These are phyloP conservation scores for Coenobita brevimanus DNA, from an alignment of 1,140 invertebrate species.

Conservation along the genomic window DNA sequence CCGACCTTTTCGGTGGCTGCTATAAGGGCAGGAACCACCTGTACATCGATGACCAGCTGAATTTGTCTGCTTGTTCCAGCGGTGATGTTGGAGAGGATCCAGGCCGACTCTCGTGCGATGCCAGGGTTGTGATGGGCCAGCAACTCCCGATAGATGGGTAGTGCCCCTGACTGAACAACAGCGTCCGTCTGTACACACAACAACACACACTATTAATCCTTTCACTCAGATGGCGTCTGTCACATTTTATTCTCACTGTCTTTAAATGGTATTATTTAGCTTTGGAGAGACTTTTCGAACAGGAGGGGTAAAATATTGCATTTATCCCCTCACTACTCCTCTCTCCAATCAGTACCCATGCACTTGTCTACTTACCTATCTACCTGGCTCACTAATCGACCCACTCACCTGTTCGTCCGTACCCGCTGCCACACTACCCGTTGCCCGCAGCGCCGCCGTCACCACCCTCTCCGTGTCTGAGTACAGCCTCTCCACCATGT, in stretches of 20 bases:
- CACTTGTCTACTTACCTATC: too few species aligned
- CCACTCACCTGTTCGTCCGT: constrained; percentile 16
- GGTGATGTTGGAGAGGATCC: constrained; percentile 87
- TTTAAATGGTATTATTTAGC: too few species aligned
- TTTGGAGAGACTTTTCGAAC: too few species aligned
- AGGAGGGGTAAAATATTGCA: too few species aligned
- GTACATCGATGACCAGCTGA: constrained; percentile 82
- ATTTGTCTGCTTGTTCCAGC: constrained; percentile 85
- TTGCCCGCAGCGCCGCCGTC: constrained; percentile 33
- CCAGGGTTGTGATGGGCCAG: constrained; percentile 84
- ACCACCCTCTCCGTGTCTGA: constrained; percentile 78
- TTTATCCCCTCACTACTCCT: too few species aligned
- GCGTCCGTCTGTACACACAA: constrained; percentile 93
- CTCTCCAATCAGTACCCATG: too few species aligned
- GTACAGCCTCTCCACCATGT: constrained; percentile 84
- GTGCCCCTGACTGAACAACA: constrained; percentile 87
- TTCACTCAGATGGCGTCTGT: too few species aligned
- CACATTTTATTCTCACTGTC: too few species aligned
- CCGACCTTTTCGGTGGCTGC: constrained; percentile 77
- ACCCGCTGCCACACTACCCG: constrained; percentile 39
- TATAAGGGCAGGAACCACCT: constrained; percentile 81
- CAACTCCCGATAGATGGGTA: constrained; percentile 82
- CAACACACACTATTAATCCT: neutral
- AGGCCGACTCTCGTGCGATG: constrained; percentile 89
- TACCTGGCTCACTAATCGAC: too few species aligned